Conservation (phyloP, 2,113 vertebrate species). For the Tachuris rubrigastra region DNA sequence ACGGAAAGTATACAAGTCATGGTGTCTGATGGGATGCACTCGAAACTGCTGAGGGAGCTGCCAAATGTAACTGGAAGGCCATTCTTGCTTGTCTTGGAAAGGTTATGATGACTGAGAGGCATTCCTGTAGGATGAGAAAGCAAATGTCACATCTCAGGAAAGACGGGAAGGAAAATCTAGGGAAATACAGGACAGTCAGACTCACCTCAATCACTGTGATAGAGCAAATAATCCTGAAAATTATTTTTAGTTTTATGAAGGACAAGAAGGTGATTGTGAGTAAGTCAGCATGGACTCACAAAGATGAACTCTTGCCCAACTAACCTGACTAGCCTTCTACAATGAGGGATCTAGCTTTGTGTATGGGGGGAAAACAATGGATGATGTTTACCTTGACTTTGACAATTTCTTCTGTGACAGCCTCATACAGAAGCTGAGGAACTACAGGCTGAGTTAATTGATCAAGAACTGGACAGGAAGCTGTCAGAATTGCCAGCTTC, state of each 20-base stretch:
- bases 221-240: background rate
- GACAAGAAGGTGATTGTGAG: background rate
- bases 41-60: background rate
- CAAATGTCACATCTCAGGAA: background rate
- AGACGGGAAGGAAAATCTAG: background rate
- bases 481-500: background rate
- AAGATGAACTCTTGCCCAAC: background rate
- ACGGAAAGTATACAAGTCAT: background rate
- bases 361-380: background rate
- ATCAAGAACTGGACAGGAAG: background rate
- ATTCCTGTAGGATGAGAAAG: background rate
- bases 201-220: background rate
- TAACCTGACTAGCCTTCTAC: background rate
- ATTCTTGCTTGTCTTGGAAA: background rate
- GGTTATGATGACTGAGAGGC: background rate
- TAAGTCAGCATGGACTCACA: background rate
- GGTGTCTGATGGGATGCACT: background rate
- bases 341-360: background rate
- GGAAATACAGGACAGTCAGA: background rate
- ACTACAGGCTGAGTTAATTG: background rate
- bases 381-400: background rate
- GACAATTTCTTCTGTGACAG: background rate
- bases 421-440: background rate
- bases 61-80: background rate
- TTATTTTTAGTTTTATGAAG: background rate